Evolutionary conservation across 2,113 vertebrate species (phyloP).

Genomic region (Elaphurus davidianus): DNA sequence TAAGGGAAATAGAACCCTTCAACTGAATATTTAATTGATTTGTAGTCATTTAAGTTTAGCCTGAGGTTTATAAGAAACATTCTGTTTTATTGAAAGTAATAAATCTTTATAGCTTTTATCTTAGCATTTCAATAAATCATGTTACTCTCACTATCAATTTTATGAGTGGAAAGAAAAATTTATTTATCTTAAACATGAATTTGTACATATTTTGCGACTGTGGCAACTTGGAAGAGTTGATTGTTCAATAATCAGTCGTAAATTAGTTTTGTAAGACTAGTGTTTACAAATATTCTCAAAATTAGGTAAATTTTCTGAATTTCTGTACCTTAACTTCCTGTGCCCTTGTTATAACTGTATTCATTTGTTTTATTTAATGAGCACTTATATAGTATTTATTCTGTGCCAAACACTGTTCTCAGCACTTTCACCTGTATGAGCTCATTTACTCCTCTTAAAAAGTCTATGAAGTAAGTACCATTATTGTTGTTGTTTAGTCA

Average conservation of each 20-base stretch:
- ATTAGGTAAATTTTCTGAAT: slow-evolving; percentile 21
- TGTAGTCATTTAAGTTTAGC: slow-evolving; percentile 19
- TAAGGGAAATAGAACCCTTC: slow-evolving; percentile 66
- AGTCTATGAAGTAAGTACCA: neutral
- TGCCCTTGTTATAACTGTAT: neutral
- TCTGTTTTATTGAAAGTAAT: slow-evolving; percentile 11
- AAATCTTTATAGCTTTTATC: neutral
- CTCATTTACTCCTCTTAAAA: slow-evolving; percentile 39
- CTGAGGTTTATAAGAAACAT: neutral
- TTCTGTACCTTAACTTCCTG: neutral
- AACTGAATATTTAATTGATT: slow-evolving; percentile 13
- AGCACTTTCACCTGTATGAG: neutral
- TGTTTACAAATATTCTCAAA: slow-evolving; percentile 34
- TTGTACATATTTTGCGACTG: slow-evolving; percentile 8
- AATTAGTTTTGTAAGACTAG: neutral
- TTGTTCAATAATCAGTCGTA: neutral
- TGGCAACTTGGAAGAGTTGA: neutral
- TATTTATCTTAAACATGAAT: slow-evolving; percentile 31
- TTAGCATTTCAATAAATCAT: slow-evolving; percentile 33
- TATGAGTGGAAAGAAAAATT: neutral
- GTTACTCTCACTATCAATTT: slow-evolving; percentile 10
- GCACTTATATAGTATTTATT: neutral
- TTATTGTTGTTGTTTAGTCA: neutral
- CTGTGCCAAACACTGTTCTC: neutral
- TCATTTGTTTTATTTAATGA: slow-evolving; percentile 38